phyloP scores from a whole-genome alignment of 2,888 invertebrate genomes.

The Acrobasis suavella region DNA sequence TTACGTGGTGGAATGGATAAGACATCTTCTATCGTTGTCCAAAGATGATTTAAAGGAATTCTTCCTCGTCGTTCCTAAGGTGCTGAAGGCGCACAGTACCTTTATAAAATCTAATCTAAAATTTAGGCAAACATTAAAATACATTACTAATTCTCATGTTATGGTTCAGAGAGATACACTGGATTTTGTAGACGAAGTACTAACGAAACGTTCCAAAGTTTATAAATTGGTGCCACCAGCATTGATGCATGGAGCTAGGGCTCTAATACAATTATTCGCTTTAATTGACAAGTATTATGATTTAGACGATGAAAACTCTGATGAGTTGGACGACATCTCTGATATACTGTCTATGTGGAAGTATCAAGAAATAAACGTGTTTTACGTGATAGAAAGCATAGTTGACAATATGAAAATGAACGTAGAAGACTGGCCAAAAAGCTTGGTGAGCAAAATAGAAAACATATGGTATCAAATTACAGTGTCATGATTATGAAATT shows the following conservation, averaged over 20 bases:
- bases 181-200: constrained; percentile 53
- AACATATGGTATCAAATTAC: constrained; percentile 13
- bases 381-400: not conserved
- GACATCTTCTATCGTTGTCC: constrained; percentile 39
- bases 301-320: constrained; percentile 41
- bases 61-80: constrained; percentile 37
- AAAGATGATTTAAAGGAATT: constrained; percentile 39
- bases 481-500: constrained; percentile 5
- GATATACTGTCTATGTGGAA: constrained; percentile 32
- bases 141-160: constrained; percentile 35
- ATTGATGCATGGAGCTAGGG: constrained; percentile 37
- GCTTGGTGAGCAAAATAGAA: not conserved
- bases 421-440: not conserved
- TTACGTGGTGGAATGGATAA: constrained; percentile 49
- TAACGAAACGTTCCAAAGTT: constrained; percentile 42
- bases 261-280: constrained; percentile 41
- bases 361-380: not conserved
- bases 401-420: constrained; percentile 15
- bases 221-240: constrained; percentile 35
- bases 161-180: constrained; percentile 47
- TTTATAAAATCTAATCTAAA: constrained; percentile 42
- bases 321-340: constrained; percentile 41
- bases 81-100: constrained; percentile 40
- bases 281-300: constrained; percentile 47
- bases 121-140: constrained; percentile 41